These are phyloP conservation scores for Strigamia transsilvanica DNA, from an alignment of 2,888 invertebrate species.

Conservation along the genomic window DNA sequence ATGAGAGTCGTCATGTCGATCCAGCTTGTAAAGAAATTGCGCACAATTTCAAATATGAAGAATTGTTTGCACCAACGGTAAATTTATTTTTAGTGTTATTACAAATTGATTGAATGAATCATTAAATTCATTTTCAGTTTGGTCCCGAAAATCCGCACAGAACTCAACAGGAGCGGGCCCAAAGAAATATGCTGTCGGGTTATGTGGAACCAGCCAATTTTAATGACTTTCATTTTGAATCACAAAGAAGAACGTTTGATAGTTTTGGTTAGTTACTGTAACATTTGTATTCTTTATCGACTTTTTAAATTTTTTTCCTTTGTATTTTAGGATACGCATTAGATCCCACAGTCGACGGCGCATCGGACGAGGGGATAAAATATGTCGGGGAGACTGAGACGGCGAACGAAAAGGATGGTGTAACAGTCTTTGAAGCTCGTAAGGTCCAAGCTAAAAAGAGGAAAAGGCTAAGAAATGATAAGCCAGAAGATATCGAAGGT, in stretches of 20 bases:
- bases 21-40: slow-evolving; percentile 81
- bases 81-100: slow-evolving; percentile 52
- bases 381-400: slow-evolving; percentile 73
- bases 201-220: slow-evolving; percentile 94
- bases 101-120: not conserved
- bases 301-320: slow-evolving; percentile 57
- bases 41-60: slow-evolving; percentile 93
- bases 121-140: slow-evolving; percentile 61
- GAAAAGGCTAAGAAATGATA: slow-evolving; percentile 86
- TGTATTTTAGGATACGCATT: slow-evolving; percentile 77
- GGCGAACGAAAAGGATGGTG: slow-evolving; percentile 76
- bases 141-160: slow-evolving; percentile 95
- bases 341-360: slow-evolving; percentile 83
- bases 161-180: slow-evolving; percentile 86
- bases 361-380: slow-evolving; percentile 63
- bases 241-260: slow-evolving; percentile 90
- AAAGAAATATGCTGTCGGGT: slow-evolving; percentile 91
- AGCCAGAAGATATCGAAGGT: slow-evolving; percentile 90
- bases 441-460: slow-evolving; percentile 79
- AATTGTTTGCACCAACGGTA: slow-evolving; percentile 86
- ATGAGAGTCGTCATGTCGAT: slow-evolving; percentile 77
- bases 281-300: not conserved
- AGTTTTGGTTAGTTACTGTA: slow-evolving; percentile 74
- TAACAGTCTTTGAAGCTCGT: slow-evolving; percentile 85
- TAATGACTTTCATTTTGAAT: slow-evolving; percentile 97